Base-by-base conservation (phyloP, 2,888 invertebrate species). In the Ischnus inquisitorius region DNA sequence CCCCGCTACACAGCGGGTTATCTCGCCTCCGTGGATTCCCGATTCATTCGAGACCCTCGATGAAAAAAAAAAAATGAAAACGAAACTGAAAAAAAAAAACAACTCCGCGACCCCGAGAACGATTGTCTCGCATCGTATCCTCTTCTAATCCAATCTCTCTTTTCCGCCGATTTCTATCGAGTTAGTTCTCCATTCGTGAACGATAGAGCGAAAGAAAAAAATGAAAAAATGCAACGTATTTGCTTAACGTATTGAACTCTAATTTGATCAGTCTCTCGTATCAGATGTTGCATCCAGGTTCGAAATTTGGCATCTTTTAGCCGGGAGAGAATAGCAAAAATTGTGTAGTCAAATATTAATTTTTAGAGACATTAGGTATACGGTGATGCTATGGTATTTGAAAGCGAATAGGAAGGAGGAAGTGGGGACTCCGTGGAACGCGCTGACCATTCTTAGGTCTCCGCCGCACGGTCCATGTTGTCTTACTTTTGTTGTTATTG, bases 1-100 rank as follows among this genome's bases (percentile, higher is more conserved):
- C 82, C 78, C 74, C 64, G 77, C 74, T 79, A 79, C 78, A 48
- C 82, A 82, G 71, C 78, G 69, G 74, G 82, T 74, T 68, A 51
- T 28, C 48, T 39, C 67, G 39, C 74, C 74, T 74, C 64, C 74
- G 60, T 54, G 65, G 79, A 74, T 68, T 69, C 34, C 41, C 71
- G 41, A 62, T 64, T 62, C 75, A 80, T 80, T 75, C 62, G 74
- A 69, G 74, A 74, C 67, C 8, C 67, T 54, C 48, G 25, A 62
- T 51, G 60, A 68, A 74, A 74, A 62, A 78, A 72, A 8, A 46
- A 46, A 10, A 39, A 34, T 34, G 34, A 34, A 46, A 54, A 65
- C 19, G 64, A 41, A 39, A 48, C 34, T 19, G 57, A 57, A 57
- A 57, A 54, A 57, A 57, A 54, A 22, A 57, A 25, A 25, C 28